phyloP scores from a whole-genome alignment of 2,113 vertebrate species.

The Passerina amoena region DNA sequence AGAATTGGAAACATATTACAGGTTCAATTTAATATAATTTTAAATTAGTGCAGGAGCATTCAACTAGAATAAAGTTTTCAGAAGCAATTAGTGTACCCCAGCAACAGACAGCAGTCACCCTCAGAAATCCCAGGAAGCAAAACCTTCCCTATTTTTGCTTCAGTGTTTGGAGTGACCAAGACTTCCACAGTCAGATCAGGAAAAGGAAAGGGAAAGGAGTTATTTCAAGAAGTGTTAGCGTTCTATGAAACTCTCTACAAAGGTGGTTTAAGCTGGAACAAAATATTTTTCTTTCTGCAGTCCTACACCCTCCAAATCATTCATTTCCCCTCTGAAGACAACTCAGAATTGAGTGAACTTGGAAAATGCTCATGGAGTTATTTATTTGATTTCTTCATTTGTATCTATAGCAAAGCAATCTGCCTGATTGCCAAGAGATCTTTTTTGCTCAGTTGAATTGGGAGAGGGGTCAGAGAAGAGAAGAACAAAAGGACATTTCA shows the following conservation, averaged over 20 bases:
- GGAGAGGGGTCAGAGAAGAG: not conserved
- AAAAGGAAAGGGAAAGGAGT: not conserved
- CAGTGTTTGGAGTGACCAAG: not conserved
- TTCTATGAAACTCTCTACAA: not conserved
- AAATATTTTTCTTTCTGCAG: not conserved
- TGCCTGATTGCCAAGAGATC: not conserved
- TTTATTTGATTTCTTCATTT: not conserved
- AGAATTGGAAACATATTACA: not conserved
- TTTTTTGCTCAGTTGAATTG: not conserved
- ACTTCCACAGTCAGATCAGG: not conserved
- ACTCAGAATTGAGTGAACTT: not conserved
- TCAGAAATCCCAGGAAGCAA: not conserved
- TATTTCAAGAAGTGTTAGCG: not conserved
- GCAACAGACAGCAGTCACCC: not conserved
- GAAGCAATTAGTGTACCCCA: not conserved
- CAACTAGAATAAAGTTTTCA: not conserved
- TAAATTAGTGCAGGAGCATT: not conserved
- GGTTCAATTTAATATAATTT: slow-evolving; percentile 10
- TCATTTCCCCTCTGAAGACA: not conserved
- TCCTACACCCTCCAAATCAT: not conserved
- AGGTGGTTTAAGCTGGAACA: not conserved
- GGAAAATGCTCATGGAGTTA: not conserved
- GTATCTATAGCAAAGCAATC: not conserved
- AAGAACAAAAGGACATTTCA: not conserved
- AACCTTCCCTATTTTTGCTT: not conserved